Percentiles rank a stretch among this genome's conserved stretches.
phyloP scores from a whole-genome alignment of 2,113 vertebrate species.

The Protobothrops mucrosquamatus region DNA sequence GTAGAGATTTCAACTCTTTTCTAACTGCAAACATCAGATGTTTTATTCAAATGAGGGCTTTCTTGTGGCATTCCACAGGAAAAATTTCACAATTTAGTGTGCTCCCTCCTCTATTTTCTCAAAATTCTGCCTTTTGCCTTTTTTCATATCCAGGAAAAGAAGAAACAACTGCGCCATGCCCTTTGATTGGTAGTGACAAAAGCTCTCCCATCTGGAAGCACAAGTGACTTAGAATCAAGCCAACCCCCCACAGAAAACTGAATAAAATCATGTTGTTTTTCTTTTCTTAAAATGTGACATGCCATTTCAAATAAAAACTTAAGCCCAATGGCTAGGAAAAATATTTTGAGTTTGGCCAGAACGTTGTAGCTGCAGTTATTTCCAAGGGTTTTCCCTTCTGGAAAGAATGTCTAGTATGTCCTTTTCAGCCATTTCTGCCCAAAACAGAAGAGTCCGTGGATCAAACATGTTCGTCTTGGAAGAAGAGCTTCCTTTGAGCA shows the following conservation, averaged over 20 bases:
- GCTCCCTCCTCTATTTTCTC: background rate
- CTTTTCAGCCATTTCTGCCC: background rate
- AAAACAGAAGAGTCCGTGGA: constrained; percentile 41
- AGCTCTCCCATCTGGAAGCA: background rate
- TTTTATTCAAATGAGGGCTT: background rate
- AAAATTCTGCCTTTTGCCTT: background rate
- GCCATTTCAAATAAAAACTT: constrained; percentile 3
- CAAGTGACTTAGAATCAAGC: background rate
- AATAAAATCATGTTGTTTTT: background rate
- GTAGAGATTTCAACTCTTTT: background rate
- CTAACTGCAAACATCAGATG: background rate
- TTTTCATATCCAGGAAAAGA: background rate
- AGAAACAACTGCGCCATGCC: background rate
- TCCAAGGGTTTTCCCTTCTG: background rate
- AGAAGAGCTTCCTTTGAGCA: background rate
- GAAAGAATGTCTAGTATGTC: background rate
- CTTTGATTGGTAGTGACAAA: background rate
- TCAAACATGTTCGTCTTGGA: background rate
- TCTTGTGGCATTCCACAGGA: background rate
- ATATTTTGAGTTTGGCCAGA: constrained; percentile 27
- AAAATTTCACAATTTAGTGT: background rate
- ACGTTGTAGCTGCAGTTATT: constrained; percentile 47
- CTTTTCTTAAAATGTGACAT: background rate
- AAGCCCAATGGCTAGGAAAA: constrained; percentile 12
- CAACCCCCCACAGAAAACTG: background rate